Percentiles rank a stretch among this genome's conserved stretches.
These are phyloP conservation scores for Xanthia icteritia DNA, from an alignment of 2,888 invertebrate species.

Conservation along the genomic window DNA sequence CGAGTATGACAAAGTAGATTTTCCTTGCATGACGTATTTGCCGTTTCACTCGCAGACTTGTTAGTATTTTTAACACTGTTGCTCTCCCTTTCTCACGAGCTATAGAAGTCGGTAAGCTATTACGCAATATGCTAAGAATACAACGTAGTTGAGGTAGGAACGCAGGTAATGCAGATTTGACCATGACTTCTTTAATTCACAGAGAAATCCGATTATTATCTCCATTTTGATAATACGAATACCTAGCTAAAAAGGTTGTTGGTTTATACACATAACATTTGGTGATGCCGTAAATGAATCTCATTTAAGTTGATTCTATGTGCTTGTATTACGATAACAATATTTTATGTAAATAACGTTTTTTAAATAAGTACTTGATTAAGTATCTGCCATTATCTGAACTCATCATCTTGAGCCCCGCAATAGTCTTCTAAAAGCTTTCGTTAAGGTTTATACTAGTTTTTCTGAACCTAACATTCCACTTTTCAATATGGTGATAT, in stretches of 20 bases:
- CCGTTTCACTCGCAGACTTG: constrained; percentile 48
- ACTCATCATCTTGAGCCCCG: neutral
- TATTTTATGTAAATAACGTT: neutral
- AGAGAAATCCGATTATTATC: constrained; percentile 26
- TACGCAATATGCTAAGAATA: constrained; percentile 48
- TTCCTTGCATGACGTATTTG: constrained; percentile 67
- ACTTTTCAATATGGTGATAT: constrained; percentile 8
- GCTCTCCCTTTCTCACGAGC: constrained; percentile 54
- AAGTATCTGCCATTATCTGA: neutral
- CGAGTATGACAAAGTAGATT: constrained; percentile 71
- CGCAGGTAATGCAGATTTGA: constrained; percentile 44
- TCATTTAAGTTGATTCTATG: neutral
- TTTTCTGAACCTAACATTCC: neutral
- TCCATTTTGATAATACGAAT: constrained; percentile 5
- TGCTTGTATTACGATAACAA: constrained; percentile 7
- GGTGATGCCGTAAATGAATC: constrained; percentile 12
- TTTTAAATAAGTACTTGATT: neutral
- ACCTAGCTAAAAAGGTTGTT: constrained; percentile 9
- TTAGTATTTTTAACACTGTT: constrained; percentile 49
- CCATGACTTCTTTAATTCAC: constrained; percentile 35
- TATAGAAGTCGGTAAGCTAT: constrained; percentile 10
- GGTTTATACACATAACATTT: neutral
- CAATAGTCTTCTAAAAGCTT: neutral
- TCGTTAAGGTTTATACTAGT: neutral
- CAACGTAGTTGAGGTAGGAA: constrained; percentile 43